phyloP scores from a whole-genome alignment of 2,888 invertebrate genomes.

The Anticlea derivata region DNA sequence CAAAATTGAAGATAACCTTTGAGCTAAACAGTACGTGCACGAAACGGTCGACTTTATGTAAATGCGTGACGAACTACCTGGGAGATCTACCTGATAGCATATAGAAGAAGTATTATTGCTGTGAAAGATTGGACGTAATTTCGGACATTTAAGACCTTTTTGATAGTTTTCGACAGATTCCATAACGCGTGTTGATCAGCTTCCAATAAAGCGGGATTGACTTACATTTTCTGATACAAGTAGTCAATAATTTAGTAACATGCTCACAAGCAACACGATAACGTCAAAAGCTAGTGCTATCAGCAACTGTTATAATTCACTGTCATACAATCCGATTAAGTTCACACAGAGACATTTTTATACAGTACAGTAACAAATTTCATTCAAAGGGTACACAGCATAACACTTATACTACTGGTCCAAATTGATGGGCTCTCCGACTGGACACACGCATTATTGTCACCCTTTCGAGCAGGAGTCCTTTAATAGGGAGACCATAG shows the following conservation, averaged over 20 bases:
- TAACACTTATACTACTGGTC: constrained; percentile 28
- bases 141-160: no score
- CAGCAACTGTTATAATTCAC: no score
- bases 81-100: not conserved
- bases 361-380: constrained; percentile 15
- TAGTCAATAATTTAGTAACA: no score
- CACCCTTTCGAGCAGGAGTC: constrained; percentile 29
- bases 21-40: not conserved
- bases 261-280: no score
- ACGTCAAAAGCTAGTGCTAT: no score
- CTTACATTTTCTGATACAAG: no score
- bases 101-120: no score
- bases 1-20: constrained; percentile 50
- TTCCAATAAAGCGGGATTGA: no score
- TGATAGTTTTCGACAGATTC: no score
- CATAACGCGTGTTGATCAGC: no score
- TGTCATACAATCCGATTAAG: not conserved
- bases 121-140: no score
- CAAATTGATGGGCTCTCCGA: constrained; percentile 36
- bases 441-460: constrained; percentile 37
- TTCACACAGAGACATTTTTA: constrained; percentile 6
- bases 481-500: constrained; percentile 25
- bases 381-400: constrained; percentile 24
- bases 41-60: not conserved
- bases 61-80: not conserved